These are phyloP conservation scores for Pollimyrus isidori DNA, from an alignment of 2,113 vertebrate species.

Conservation along the genomic window DNA sequence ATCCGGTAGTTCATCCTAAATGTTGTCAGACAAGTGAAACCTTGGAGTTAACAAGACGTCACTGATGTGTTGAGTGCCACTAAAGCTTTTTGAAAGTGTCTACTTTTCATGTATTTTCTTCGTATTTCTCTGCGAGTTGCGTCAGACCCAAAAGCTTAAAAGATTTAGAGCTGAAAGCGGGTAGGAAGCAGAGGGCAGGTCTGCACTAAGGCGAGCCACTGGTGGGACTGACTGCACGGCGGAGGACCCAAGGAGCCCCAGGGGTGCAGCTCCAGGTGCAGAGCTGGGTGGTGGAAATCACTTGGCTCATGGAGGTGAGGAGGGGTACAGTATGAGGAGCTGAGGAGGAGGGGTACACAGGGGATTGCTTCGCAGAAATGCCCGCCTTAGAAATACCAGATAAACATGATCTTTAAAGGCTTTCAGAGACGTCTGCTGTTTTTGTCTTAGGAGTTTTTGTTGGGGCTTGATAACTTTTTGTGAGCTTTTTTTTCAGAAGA, in stretches of 20 bases:
- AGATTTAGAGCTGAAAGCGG: conserved; percentile 73
- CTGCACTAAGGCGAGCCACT: conserved; percentile 48
- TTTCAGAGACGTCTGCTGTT: neutral
- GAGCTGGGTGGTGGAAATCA: neutral
- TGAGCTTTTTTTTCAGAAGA: neutral
- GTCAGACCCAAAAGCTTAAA: conserved; percentile 65
- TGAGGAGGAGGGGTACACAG: neutral
- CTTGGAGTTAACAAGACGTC: neutral
- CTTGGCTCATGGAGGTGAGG: neutral
- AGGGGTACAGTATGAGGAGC: neutral
- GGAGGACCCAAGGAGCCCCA: neutral
- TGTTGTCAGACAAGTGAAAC: conserved; percentile 5
- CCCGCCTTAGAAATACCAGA: neutral
- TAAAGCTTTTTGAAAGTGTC: conserved; percentile 14
- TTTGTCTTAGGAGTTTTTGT: neutral
- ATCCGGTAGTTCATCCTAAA: neutral
- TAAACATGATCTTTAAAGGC: neutral
- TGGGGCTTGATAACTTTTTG: neutral
- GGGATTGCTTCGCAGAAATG: neutral
- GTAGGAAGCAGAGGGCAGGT: conserved; percentile 55
- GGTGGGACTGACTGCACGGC: neutral
- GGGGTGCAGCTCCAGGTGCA: neutral
- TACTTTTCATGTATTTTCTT: conserved; percentile 27
- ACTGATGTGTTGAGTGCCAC: conserved; percentile 2
- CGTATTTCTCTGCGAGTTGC: conserved; percentile 56